Percentiles rank a stretch among this genome's conserved stretches.
phyloP scores from a whole-genome alignment of 2,888 invertebrate genomes.

The Tanypteryx hageni region DNA sequence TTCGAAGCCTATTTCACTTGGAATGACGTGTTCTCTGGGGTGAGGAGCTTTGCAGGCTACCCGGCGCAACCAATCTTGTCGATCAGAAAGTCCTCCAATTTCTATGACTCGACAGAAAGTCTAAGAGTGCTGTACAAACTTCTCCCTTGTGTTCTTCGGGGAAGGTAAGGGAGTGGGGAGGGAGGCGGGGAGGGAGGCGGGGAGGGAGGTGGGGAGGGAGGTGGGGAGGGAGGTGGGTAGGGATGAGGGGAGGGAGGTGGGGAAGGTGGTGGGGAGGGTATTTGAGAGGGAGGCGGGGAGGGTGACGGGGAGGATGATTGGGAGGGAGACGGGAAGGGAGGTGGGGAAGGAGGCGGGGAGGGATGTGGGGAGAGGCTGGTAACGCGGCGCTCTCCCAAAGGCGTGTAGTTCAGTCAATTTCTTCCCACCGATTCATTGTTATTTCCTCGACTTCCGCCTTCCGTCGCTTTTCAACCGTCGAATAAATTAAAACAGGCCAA shows the following conservation, averaged over 20 bases:
- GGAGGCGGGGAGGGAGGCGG: too few relatives aligned
- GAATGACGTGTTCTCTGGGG: conserved; percentile 13
- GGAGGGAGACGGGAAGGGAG: too few relatives aligned
- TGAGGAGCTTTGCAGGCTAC: conserved; percentile 17
- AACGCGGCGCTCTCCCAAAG: conserved; percentile 42
- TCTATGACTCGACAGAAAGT: conserved; percentile 62
- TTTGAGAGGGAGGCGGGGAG: too few relatives aligned
- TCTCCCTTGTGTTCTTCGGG: not conserved
- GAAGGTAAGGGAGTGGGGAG: too few relatives aligned
- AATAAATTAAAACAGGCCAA: too few relatives aligned
- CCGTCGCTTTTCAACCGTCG: not conserved
- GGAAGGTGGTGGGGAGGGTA: too few relatives aligned
- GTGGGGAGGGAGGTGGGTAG: too few relatives aligned
- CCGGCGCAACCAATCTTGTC: conserved; percentile 61
- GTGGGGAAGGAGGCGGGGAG: too few relatives aligned
- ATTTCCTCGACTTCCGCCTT: not conserved
- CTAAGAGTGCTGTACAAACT: conserved; percentile 37
- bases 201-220: too few relatives aligned
- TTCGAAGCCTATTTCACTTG: conserved; percentile 7
- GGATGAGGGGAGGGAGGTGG: not conserved
- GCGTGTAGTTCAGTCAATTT: conserved; percentile 39
- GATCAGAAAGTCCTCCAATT: conserved; percentile 58
- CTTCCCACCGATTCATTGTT: conserved; percentile 2
- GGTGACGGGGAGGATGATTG: too few relatives aligned
- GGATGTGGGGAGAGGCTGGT: too few relatives aligned